Base-by-base conservation (phyloP, 1,140 invertebrate genomes). In the Melitaea cinxia region DNA sequence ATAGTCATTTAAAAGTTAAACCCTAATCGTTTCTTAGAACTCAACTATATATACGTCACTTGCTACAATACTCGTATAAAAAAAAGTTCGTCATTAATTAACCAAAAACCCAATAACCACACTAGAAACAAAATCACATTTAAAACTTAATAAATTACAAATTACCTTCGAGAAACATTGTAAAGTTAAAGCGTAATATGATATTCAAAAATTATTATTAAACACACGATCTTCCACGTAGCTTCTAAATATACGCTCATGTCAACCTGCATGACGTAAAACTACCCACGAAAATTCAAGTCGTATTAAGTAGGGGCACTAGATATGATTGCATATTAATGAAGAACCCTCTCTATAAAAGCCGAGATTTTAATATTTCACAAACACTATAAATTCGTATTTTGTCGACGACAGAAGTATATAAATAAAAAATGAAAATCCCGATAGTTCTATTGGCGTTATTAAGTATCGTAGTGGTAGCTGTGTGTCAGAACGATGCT, bases 271-370 rank as follows among this genome's bases (percentile, higher is more conserved):
- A 47, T 47, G 42, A 47, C 42, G 42, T 47, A 17, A 47, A 23
- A 21, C 42, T 47, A 23, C 21, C 42, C 23, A 47, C 42, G 42
- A 47, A 23, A 47, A 47, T 19, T 47, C 42, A 47, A 10, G 42
- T 47, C n/a, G 19, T 47, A 47, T 47, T 47, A 47, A 47, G 17
- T 23, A 12, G 42, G 21, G 23, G 23, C 28, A 50, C n/a, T 50
- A 50, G 17, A 35, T 49, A 42, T 56, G 24, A 42, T 42, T 56
- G 63, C 33, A 65, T 65, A 57, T 65, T 65, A 52, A 65, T 58
- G 45, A 58, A 35, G 7, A 23, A 14, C 12, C n/a, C 23, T 17
- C 26, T 1, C 17, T 56, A 56, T 56, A 56, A 56, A 56, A 56
- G 35, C 54, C 17, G 42, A 10, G 17, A n/a, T 12, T 23, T 47